Base-by-base conservation (phyloP, 2,113 vertebrate species). In the Gymnocephalus cernua region DNA sequence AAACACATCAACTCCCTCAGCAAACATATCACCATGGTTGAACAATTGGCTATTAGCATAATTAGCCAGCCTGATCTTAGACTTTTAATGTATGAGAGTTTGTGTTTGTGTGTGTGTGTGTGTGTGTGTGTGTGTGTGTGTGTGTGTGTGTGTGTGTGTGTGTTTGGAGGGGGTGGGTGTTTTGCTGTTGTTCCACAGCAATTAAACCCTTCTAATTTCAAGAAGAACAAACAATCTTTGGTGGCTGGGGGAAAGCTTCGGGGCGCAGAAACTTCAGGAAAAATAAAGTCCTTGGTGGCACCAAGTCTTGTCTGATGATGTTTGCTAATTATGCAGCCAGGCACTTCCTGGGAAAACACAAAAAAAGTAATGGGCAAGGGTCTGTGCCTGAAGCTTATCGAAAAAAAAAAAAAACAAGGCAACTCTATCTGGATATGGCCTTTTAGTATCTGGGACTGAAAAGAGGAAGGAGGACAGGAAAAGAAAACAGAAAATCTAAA, bases 121-220 rank as follows among this genome's bases (percentile, higher is more conserved):
- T 80, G 32, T 32, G 32, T 32, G 32, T 80, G 84, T 74, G 69
- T 77, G 85, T 66, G 81, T 64, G 64, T 77, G 76, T 80, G 82
- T 67, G 61, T 79, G 76, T 80, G 32, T 32, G 32, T 32, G 32
- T 80, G 84, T 74, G 69, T 77, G 85, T 66, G 81, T 64, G 64
- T 77, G 76, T 80, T 63, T 54, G 47, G n/a, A 3, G 50, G 74
- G 65, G 83, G 67, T 47, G 86, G 81, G 53, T 70, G 74, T 84
- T 89, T 96, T 96, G 96, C 93, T 96, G 97, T 96, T 99, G 97
- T 97, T 98, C 96, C 96, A 96, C 96, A 98, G 97, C 97, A 98
- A 98, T 98, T 98, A 99, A 98, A 98, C 95, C 96, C 97, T 97
- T 99, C 96, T 97, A 97, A 99, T 99, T 97, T 97, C 96, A 96